Base-by-base conservation (phyloP, 2,113 vertebrate species). In the Pachyramphus minor region DNA sequence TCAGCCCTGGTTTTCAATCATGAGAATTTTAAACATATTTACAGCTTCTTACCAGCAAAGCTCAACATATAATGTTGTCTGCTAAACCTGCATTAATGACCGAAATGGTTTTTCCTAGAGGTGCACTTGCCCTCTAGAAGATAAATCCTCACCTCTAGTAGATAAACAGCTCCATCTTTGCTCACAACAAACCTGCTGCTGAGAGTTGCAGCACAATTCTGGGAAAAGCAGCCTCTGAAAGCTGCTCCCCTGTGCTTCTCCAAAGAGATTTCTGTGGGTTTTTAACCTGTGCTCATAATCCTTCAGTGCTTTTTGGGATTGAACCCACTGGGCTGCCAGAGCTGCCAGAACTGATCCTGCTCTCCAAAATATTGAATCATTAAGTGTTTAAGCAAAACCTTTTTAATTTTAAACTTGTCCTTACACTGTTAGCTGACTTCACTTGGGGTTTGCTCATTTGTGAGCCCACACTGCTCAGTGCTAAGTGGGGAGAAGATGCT, bases 31-130 rank as follows among this genome's bases (percentile, higher is more conserved):
- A 76, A 79, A 64, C 8, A 4, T 59, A 64, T 87, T 94, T 89
- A 83, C 55, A 62, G 41, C 58, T 87, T 76, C 66, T 6, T 27
- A 35, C 23, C 53, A 39, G 60, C 60, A 39, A 69, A 89, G 47
- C 87, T 72, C 9, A 0, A 3, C 15, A 21, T 37, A 14, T 25
- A 78, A 64, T 14, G 49, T 45, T 67, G 41, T 78, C 39, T 62
- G 58, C 63, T 89, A 79, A 95, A 87, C 87, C 84, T 47, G 4
- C 33, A 4, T 53, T 90, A 76, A 79, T 28, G 72, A 79, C 71
- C 66, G 42, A 76, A 95, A 66, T 5, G 59, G 58, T 37, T 45
- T 58, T 89, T 84, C 89, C 89, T 89, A 49, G 91, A 82, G 89
- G 37, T 47, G 23, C 14, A 5, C 31, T 69, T 91, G 87, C 77